Percentiles rank a stretch among this genome's conserved stretches.
Conservation (phyloP, 2,888 invertebrate genomes). For the Dolichomitus sp. region DNA sequence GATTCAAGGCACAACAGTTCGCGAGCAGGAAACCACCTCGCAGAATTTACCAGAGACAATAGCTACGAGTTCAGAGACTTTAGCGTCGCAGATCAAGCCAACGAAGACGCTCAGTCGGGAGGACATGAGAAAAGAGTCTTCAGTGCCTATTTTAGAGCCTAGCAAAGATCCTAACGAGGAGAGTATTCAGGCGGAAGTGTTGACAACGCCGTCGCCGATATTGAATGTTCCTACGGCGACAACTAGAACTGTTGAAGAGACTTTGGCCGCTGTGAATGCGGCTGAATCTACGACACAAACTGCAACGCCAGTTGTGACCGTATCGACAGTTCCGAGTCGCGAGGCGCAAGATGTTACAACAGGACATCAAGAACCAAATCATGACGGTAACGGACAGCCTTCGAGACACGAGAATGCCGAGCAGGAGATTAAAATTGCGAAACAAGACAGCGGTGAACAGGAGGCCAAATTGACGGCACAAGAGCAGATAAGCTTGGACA, state of each 20-base stretch:
- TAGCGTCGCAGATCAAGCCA: slow-evolving; percentile 79
- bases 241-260: slow-evolving; percentile 71
- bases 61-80: slow-evolving; percentile 78
- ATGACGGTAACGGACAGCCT: slow-evolving; percentile 20
- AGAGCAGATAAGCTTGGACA: slow-evolving; percentile 82
- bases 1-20: background rate
- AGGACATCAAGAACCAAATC: slow-evolving; percentile 10
- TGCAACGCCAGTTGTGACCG: slow-evolving; percentile 34
- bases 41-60: slow-evolving; percentile 20
- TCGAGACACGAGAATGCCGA: slow-evolving; percentile 67
- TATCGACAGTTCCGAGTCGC: slow-evolving; percentile 30
- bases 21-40: slow-evolving; percentile 6
- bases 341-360: slow-evolving; percentile 23
- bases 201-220: slow-evolving; percentile 71
- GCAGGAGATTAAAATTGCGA: slow-evolving; percentile 63
- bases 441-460: slow-evolving; percentile 64
- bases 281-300: slow-evolving; percentile 69
- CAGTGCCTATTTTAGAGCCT: slow-evolving; percentile 75
- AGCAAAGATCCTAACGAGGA: slow-evolving; percentile 75
- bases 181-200: slow-evolving; percentile 71
- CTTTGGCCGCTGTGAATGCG: slow-evolving; percentile 53
- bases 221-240: slow-evolving; percentile 68
- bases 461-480: slow-evolving; percentile 78
- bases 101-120: slow-evolving; percentile 78
- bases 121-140: slow-evolving; percentile 75